A percentile compares a stretch with the other conserved stretches of the same genome.
Evolutionary conservation across 2,113 vertebrate genomes (phyloP).

Genomic region (Poecilia latipinna): DNA sequence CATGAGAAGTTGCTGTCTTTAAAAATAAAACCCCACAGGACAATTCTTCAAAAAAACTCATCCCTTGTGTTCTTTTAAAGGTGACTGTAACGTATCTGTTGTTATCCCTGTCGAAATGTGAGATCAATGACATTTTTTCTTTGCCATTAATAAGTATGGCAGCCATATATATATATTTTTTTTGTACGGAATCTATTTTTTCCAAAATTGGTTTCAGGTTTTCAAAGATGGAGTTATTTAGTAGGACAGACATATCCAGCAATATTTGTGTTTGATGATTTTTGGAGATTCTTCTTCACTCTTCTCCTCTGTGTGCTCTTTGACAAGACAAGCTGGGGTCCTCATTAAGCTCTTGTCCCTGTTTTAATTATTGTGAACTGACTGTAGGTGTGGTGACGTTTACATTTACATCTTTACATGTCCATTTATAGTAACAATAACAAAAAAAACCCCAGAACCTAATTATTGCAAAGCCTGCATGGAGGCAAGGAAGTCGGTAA

Average conservation of each 20-base stretch:
- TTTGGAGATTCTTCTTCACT: too few species aligned
- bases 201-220: neutral
- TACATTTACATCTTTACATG: too few species aligned
- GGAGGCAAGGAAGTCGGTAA: too few species aligned
- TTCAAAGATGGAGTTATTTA: neutral
- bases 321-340: too few species aligned
- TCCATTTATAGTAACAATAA: too few species aligned
- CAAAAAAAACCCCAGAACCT: too few species aligned
- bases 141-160: neutral
- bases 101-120: neutral
- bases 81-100: neutral
- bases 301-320: too few species aligned
- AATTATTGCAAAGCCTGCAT: too few species aligned
- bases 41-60: neutral
- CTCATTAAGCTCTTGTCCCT: too few species aligned
- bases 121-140: neutral
- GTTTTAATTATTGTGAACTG: too few species aligned
- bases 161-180: neutral
- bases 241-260: neutral
- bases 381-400: too few species aligned
- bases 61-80: neutral
- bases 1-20: neutral
- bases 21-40: neutral
- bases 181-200: neutral
- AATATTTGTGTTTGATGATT: too few species aligned